These are phyloP conservation scores for Perdita meconis DNA, from an alignment of 2,888 invertebrate species.

Conservation along the genomic window DNA sequence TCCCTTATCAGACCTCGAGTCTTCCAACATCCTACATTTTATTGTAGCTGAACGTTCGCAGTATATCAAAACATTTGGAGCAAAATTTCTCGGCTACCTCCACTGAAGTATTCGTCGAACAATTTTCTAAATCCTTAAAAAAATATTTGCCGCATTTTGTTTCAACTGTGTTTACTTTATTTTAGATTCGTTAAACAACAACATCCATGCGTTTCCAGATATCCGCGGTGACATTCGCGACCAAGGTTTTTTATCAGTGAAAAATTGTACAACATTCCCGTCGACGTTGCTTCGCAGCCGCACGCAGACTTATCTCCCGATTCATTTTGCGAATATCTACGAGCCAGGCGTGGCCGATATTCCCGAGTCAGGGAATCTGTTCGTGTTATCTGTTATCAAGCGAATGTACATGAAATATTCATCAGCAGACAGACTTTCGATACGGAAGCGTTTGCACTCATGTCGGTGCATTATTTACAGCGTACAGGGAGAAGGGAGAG, in stretches of 20 bases:
- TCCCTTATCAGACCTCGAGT: background rate
- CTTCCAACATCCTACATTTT: conserved; percentile 11
- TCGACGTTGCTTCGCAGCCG: background rate
- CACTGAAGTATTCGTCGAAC: too few species aligned
- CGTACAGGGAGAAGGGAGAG: background rate
- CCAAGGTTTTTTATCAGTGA: too few species aligned
- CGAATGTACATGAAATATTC: conserved; percentile 2
- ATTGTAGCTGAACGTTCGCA: background rate
- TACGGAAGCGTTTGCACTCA: background rate
- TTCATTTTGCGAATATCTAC: background rate
- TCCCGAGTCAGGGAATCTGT: background rate
- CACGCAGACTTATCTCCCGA: background rate
- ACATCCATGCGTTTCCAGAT: too few species aligned
- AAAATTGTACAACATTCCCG: background rate
- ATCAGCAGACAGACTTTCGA: background rate
- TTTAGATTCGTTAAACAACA: too few species aligned
- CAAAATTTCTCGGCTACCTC: too few species aligned
- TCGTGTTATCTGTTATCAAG: background rate
- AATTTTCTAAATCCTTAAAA: too few species aligned
- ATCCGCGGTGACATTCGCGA: too few species aligned
- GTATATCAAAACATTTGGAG: too few species aligned
- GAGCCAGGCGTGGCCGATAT: background rate
- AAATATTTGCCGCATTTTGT: too few species aligned
- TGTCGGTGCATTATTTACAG: background rate
- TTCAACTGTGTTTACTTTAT: too few species aligned